A percentile compares a stretch with the other conserved stretches of the same genome.
Evolutionary conservation across 92 coral and sea anemone genomes (phyloP).

Genomic region (Siderastrea siderea): DNA sequence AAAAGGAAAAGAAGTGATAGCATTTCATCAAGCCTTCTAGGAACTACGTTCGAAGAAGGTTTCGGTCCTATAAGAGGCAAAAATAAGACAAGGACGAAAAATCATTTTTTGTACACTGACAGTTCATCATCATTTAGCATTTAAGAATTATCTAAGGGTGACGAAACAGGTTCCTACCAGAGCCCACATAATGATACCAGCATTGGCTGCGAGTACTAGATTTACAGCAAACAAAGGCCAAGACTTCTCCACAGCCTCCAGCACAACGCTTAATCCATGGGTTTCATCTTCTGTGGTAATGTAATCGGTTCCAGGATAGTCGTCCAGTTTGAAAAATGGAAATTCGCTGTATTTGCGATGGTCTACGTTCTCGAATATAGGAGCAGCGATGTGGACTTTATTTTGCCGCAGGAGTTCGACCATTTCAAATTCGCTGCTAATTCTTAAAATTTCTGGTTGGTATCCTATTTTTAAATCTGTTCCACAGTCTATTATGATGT

Average conservation of each 20-base stretch:
- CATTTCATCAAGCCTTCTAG: no score
- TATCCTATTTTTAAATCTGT: no score
- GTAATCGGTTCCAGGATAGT: conserved; percentile 36
- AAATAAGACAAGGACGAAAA: no score
- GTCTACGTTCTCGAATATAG: conserved; percentile 5
- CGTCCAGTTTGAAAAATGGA: conserved; percentile 28
- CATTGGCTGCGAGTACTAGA: conserved; percentile 30
- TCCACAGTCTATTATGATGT: conserved; percentile 4
- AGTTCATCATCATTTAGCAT: no score
- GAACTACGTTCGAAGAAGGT: no score
- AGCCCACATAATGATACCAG: conserved; percentile 62
- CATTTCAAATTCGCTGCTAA: conserved; percentile 8
- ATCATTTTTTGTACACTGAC: no score
- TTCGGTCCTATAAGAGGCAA: no score
- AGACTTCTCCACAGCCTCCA: conserved; percentile 27
- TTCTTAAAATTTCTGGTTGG: neutral
- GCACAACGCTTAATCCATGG: neutral
- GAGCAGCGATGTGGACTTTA: conserved; percentile 8
- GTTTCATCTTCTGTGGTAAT: neutral
- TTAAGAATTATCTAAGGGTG: no score
- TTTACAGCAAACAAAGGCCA: conserved; percentile 44
- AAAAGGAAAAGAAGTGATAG: no score
- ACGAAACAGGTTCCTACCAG: conserved; percentile 24
- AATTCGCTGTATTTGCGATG: conserved; percentile 17
- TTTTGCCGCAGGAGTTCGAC: conserved; percentile 13